Evolutionary conservation across 2,888 invertebrate species (phyloP).

Genomic region (Amitus sp.): DNA sequence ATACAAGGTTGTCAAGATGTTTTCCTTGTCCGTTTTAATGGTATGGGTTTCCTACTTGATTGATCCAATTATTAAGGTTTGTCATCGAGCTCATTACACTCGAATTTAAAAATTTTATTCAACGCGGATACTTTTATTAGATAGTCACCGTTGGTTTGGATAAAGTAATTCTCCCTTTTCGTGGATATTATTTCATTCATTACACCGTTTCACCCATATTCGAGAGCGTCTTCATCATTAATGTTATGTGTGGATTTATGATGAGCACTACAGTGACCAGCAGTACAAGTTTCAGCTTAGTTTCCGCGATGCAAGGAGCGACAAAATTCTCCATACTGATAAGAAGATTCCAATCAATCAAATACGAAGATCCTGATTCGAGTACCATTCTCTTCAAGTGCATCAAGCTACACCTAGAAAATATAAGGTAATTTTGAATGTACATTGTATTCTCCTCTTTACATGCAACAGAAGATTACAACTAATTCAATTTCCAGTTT

Average conservation of each 20-base stretch:
- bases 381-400: conserved; percentile 31
- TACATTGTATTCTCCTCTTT: no score
- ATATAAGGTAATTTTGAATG: conserved; percentile 50
- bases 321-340: conserved; percentile 52
- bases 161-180: conserved; percentile 46
- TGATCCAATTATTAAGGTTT: conserved; percentile 49
- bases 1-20: conserved; percentile 51
- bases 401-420: conserved; percentile 50
- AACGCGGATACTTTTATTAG: background rate
- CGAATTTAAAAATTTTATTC: no score
- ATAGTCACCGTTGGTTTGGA: conserved; percentile 5
- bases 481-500: conserved; percentile 41
- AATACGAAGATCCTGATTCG: conserved; percentile 30
- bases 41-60: conserved; percentile 38
- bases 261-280: conserved; percentile 45
- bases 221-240: conserved; percentile 43
- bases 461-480: background rate
- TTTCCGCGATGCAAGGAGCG: conserved; percentile 52
- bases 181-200: conserved; percentile 48
- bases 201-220: conserved; percentile 46
- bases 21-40: conserved; percentile 45
- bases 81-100: no score
- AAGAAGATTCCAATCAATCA: conserved; percentile 42
- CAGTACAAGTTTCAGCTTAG: conserved; percentile 50
- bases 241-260: conserved; percentile 41